Base-by-base conservation (phyloP, 2,888 invertebrate species). In the Ophioninae sp. region DNA sequence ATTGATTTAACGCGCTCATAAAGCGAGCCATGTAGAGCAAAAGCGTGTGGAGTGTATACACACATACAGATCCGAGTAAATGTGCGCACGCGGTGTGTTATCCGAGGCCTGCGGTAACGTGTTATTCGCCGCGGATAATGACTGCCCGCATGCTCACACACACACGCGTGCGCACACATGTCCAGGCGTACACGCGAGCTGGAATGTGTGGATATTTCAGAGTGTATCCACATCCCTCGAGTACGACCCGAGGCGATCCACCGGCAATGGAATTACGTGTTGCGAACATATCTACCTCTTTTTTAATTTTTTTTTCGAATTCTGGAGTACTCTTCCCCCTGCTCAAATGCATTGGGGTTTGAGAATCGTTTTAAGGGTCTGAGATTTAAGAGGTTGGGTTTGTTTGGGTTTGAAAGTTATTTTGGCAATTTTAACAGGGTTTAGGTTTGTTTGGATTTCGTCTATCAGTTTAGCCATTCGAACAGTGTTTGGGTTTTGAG, bases 1-100 rank as follows among this genome's bases (percentile, higher is more conserved):
- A 90, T 90, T 88, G 89, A 90, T 90, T 90, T 89, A 90, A 87
- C 85, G 87, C 88, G 90, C 88, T 89, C 85, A 83, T 88, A 87
- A 87, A 88, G 87, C 84, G 81, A 82, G 81, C 77, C 81, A 80
- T 79, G 80, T 68, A 78, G 58, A 59, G 61, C 74, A 68, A 71
- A 20, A 39, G 20, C 39, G 64, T 63, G 71, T 68, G 67, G 71
- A 71, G 44, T 23, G 65, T 39, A 56, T 72, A 51, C 39, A 74
- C 8, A 74, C 20, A 75, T 56, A 44, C 22, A 79, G 20, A 39
- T 8, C 17, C 51, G 13, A 44, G 39, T 79, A 64, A 76, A 69
- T 83, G 77, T 64, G 79, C 68, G 77, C 80, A 82, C 81, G 79
- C 81, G 22, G 82, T 83, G 86, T 74, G 82, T 83, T 67, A 59